phyloP scores from a whole-genome alignment of 2,113 vertebrate genomes.

The Dicerorhinus sumatrensis region DNA sequence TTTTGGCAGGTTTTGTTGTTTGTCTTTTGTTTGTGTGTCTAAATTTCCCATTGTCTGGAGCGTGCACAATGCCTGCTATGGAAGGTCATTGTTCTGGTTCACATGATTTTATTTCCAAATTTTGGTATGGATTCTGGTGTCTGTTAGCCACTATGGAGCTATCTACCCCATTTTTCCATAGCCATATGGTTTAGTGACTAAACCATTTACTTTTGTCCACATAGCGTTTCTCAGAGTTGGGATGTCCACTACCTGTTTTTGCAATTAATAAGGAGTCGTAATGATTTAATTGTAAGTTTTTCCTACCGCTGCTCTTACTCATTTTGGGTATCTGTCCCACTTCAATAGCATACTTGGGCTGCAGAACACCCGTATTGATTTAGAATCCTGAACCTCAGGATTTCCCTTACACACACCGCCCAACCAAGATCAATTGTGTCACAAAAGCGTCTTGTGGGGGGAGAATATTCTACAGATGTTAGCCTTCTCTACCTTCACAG shows the following conservation, averaged over 20 bases:
- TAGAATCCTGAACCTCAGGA: background rate
- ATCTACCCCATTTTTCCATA: background rate
- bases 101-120: conserved; percentile 45
- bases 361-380: accelerated
- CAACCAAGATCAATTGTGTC: accelerated
- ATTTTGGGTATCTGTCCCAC: background rate
- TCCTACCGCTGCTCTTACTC: background rate
- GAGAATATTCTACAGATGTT: accelerated
- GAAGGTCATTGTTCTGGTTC: conserved; percentile 22
- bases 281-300: background rate
- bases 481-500: background rate
- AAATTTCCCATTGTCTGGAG: conserved; percentile 73
- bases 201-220: conserved; percentile 49
- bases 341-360: background rate
- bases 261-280: background rate
- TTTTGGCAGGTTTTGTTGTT: conserved; percentile 45
- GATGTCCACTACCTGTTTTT: background rate
- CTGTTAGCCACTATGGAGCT: background rate
- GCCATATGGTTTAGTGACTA: conserved; percentile 56
- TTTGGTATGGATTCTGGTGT: background rate
- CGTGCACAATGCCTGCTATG: background rate
- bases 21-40: conserved; percentile 60
- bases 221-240: background rate
- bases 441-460: background rate
- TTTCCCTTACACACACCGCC: accelerated